These are phyloP conservation scores for Heliconius eleuchia DNA, from an alignment of 1,140 invertebrate genomes.

Conservation along the genomic window DNA sequence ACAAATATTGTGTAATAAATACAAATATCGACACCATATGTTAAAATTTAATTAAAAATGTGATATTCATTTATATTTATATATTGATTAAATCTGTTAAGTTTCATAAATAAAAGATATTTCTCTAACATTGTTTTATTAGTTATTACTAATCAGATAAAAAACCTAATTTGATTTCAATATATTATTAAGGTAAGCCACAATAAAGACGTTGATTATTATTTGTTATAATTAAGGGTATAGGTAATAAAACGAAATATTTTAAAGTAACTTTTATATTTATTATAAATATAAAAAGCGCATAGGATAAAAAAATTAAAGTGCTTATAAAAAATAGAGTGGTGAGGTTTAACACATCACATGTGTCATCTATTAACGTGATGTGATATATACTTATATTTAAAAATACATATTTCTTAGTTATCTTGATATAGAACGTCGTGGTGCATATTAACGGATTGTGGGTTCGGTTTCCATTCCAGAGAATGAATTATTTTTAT, in stretches of 20 bases:
- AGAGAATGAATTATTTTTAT: no score
- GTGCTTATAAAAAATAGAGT: neutral
- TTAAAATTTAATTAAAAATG: slow-evolving; percentile 34
- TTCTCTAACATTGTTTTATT: slow-evolving; percentile 24
- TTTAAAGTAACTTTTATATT: neutral
- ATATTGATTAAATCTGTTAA: slow-evolving; percentile 39
- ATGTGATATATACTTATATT: neutral
- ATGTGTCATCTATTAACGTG: neutral
- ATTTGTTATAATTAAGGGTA: no score
- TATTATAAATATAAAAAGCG: neutral
- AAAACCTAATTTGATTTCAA: no score
- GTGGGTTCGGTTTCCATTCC: no score
- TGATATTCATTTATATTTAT: slow-evolving; percentile 38
- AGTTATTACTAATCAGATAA: neutral
- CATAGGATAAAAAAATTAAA: neutral
- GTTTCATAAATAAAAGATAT: slow-evolving; percentile 40
- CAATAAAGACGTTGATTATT: no score
- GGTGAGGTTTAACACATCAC: neutral
- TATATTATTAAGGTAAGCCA: no score
- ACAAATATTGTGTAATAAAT: neutral
- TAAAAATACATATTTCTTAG: neutral
- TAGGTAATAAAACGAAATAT: neutral
- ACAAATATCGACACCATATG: slow-evolving; percentile 5
- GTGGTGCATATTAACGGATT: no score
- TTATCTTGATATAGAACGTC: neutral